Conservation (phyloP, 1,140 invertebrate genomes). For the Zaprionus davidi region DNA sequence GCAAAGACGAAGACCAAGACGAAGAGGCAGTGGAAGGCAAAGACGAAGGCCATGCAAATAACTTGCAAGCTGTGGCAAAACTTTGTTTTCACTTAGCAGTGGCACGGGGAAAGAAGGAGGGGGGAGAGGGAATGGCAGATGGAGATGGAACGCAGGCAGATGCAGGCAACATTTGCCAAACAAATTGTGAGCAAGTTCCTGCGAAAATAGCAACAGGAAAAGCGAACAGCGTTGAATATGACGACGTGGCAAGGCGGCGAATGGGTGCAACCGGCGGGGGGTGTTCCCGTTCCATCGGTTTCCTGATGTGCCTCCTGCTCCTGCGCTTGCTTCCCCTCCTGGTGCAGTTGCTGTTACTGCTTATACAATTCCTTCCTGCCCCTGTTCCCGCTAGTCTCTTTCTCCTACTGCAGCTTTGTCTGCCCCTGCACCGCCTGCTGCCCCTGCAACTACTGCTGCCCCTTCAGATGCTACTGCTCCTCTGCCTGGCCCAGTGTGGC, state of each 20-base stretch:
- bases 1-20: background rate
- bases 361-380: background rate
- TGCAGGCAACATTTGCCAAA: constrained; percentile 68
- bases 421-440: too few relatives aligned
- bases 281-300: too few relatives aligned
- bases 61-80: constrained; percentile 42
- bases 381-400: background rate
- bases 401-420: background rate
- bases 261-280: background rate
- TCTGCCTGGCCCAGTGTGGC: constrained; percentile 3
- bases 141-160: background rate
- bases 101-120: background rate
- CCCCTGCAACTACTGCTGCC: background rate
- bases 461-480: background rate
- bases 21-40: background rate
- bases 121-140: background rate
- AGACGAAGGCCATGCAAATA: constrained; percentile 39
- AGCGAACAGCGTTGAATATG: constrained; percentile 52
- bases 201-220: constrained; percentile 75
- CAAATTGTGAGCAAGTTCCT: constrained; percentile 76
- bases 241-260: background rate
- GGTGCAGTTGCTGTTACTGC: background rate
- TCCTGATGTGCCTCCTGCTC: background rate
- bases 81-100: constrained; percentile 46
- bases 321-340: background rate